Conservation (phyloP, 2,797 vertebrate species). For the Eulemur mongoz region DNA sequence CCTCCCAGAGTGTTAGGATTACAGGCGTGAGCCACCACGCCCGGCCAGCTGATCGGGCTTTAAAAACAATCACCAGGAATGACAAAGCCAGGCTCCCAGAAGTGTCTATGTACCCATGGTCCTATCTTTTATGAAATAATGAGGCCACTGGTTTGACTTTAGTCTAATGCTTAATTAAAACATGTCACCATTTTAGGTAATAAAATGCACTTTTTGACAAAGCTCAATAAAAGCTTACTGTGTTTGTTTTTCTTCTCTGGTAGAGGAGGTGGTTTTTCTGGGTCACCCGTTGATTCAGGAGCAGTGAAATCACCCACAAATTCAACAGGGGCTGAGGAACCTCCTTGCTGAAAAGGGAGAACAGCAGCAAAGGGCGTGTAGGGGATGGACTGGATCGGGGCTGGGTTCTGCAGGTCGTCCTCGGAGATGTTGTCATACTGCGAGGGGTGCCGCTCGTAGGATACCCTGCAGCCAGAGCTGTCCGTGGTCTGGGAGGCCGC, state of each 20-base stretch:
- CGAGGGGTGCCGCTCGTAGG: slow-evolving; percentile 94
- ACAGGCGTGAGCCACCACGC: no score
- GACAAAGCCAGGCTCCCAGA: neutral
- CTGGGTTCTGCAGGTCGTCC: slow-evolving; percentile 89
- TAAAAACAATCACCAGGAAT: neutral
- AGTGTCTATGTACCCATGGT: neutral
- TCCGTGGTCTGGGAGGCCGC: slow-evolving; percentile 88
- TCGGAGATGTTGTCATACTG: slow-evolving; percentile 97
- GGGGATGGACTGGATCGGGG: slow-evolving; percentile 71
- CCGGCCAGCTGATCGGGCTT: neutral
- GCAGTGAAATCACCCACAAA: slow-evolving; percentile 88
- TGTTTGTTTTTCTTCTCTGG: slow-evolving; percentile 98
- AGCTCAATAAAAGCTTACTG: slow-evolving; percentile 88
- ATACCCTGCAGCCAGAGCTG: slow-evolving; percentile 83
- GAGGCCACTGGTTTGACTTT: neutral
- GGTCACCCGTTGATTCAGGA: slow-evolving; percentile 86
- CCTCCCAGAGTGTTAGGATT: no score
- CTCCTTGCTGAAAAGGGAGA: slow-evolving; percentile 88
- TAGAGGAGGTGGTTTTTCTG: slow-evolving; percentile 93
- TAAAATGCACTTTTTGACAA: neutral
- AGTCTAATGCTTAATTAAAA: neutral
- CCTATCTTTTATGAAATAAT: neutral
- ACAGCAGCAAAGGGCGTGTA: slow-evolving; percentile 88
- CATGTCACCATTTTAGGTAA: rapidly evolving
- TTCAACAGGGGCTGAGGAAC: slow-evolving; percentile 80